These are phyloP conservation scores for Chrysomallon squamiferum DNA, from an alignment of 1,140 invertebrate genomes.

Conservation along the genomic window DNA sequence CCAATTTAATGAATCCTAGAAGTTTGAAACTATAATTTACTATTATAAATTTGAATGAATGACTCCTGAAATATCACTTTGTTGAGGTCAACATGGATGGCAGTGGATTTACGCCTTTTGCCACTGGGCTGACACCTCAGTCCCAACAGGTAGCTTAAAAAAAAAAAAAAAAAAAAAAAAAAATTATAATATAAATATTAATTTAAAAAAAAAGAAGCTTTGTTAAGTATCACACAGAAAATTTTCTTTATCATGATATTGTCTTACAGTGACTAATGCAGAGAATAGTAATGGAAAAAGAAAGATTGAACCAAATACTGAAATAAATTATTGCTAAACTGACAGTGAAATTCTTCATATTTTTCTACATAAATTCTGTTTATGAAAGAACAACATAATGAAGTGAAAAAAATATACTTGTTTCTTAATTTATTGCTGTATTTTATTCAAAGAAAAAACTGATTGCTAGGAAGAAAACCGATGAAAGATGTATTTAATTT, in stretches of 20 bases:
- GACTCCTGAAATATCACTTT: too few relatives aligned
- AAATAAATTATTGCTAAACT: background rate
- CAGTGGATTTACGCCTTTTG: constrained; percentile 37
- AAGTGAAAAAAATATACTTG: background rate
- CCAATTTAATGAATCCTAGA: too few relatives aligned
- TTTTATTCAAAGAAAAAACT: too few relatives aligned
- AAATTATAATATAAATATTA: background rate
- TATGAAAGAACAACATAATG: background rate
- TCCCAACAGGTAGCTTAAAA: constrained; percentile 30
- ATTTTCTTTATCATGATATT: background rate
- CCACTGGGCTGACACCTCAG: constrained; percentile 44
- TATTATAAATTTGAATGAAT: too few relatives aligned
- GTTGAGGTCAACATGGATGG: constrained; percentile 22
- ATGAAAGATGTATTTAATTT: too few relatives aligned
- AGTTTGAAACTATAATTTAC: too few relatives aligned
- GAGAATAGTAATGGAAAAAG: background rate
- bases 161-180: background rate
- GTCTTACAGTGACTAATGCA: background rate
- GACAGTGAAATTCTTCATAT: too few relatives aligned
- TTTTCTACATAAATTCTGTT: too few relatives aligned
- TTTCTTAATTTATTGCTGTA: background rate
- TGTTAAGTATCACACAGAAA: background rate
- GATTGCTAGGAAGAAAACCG: too few relatives aligned
- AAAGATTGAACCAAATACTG: background rate
- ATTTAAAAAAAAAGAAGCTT: background rate